A percentile compares a stretch with the other conserved stretches of the same genome.
Evolutionary conservation across 2,888 invertebrate genomes (phyloP).

Genomic region (Zygaena filipendulae): DNA sequence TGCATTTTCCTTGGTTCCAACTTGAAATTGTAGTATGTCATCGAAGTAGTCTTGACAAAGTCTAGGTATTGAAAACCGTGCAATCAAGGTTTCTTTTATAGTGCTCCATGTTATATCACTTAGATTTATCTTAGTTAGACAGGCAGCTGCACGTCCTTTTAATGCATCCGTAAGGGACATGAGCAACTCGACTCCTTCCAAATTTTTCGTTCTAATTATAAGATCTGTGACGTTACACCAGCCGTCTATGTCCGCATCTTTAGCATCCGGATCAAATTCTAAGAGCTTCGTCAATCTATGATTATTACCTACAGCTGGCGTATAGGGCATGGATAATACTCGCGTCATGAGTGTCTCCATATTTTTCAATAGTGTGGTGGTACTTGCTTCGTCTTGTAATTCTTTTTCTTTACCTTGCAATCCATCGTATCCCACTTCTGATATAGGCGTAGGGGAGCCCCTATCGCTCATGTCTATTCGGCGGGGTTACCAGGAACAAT

Average conservation of each 20-base stretch:
- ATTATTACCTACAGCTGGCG: too few relatives aligned
- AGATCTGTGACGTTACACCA: slow-evolving; percentile 17
- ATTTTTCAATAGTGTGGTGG: slow-evolving; percentile 1
- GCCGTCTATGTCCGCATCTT: slow-evolving; percentile 17
- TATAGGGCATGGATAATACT: too few relatives aligned
- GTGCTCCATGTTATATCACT: slow-evolving; percentile 11
- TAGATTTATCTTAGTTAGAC: slow-evolving; percentile 15
- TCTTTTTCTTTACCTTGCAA: too few relatives aligned
- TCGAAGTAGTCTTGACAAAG: slow-evolving; percentile 19
- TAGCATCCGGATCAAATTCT: slow-evolving; percentile 16
- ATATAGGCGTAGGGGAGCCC: neutral
- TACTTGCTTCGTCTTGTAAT: neutral
- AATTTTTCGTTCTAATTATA: slow-evolving; percentile 9
- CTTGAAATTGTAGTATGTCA: slow-evolving; percentile 15
- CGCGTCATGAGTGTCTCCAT: slow-evolving; percentile 2
- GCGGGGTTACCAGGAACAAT: too few relatives aligned
- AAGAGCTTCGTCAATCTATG: too few relatives aligned
- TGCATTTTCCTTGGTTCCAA: slow-evolving; percentile 13
- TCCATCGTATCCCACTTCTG: slow-evolving; percentile 2
- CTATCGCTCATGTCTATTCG: too few relatives aligned
- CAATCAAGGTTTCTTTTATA: slow-evolving; percentile 10
- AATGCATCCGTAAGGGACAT: slow-evolving; percentile 14
- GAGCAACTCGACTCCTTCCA: slow-evolving; percentile 18
- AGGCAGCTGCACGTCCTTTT: slow-evolving; percentile 15
- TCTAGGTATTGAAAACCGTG: slow-evolving; percentile 16